A percentile compares a stretch with the other conserved stretches of the same genome.
Evolutionary conservation across 2,113 vertebrate genomes (phyloP).

Genomic region (Excalfactoria chinensis): DNA sequence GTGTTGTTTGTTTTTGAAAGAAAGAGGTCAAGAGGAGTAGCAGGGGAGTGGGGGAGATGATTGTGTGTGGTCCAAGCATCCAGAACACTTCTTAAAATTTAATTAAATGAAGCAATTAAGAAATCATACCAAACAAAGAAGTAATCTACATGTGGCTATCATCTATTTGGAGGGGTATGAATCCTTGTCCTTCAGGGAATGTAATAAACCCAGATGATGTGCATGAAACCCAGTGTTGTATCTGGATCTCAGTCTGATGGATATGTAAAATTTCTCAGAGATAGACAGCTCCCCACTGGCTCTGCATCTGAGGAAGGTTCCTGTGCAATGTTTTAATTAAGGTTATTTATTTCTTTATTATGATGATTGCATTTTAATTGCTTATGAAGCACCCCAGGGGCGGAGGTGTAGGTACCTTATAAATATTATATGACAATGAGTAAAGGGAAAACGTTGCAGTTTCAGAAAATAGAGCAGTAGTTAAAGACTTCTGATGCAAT

Average conservation of each 20-base stretch:
- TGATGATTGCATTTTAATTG: conserved; percentile 71
- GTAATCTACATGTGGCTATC: background rate
- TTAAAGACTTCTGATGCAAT: background rate
- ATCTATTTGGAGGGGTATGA: background rate
- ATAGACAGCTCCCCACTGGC: conserved; percentile 65
- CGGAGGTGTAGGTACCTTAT: conserved; percentile 29
- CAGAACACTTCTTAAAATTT: background rate
- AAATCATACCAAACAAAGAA: background rate
- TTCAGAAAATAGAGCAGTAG: background rate
- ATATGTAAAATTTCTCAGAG: conserved; percentile 64
- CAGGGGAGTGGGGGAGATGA: background rate
- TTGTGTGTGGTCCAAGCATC: background rate
- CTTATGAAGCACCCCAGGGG: conserved; percentile 38
- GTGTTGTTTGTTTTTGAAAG: background rate
- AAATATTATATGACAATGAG: conserved; percentile 42
- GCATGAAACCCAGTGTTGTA: background rate
- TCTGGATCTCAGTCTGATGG: conserved; percentile 38
- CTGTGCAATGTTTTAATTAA: conserved; percentile 75
- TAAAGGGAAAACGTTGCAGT: background rate
- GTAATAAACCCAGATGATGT: background rate
- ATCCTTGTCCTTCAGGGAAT: background rate
- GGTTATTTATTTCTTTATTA: conserved; percentile 77
- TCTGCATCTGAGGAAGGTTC: conserved; percentile 48
- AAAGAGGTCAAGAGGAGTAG: background rate
- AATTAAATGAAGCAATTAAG: background rate